Evolutionary conservation across 2,888 invertebrate genomes (phyloP).

Genomic region (Andrena praecox): DNA sequence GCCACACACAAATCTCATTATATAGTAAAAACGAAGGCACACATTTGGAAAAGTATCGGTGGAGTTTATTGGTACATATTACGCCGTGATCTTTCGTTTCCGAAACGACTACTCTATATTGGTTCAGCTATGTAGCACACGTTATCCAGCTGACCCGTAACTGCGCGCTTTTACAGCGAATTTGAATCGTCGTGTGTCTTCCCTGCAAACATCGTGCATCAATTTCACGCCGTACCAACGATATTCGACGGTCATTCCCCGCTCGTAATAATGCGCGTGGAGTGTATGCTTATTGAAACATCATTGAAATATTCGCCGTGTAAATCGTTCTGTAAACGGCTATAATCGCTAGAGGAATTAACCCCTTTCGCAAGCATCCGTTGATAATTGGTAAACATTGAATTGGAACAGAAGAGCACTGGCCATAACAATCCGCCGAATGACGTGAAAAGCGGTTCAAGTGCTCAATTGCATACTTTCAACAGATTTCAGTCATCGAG

Average conservation of each 20-base stretch:
- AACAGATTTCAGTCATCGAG: background rate
- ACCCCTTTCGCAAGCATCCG: constrained; percentile 35
- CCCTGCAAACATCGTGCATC: constrained; percentile 49
- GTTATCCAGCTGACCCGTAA: constrained; percentile 13
- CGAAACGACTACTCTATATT: too few species aligned
- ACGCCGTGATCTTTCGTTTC: too few species aligned
- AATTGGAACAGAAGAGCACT: background rate
- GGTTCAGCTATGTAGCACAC: too few species aligned
- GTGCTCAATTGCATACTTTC: background rate
- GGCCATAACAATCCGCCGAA: background rate
- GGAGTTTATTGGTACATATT: too few species aligned
- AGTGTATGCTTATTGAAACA: constrained; percentile 54
- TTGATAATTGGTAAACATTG: constrained; percentile 30
- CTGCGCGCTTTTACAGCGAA: constrained; percentile 33
- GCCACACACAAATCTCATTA: too few species aligned
- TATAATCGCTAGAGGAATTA: constrained; percentile 43
- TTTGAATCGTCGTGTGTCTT: constrained; percentile 53
- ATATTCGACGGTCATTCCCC: constrained; percentile 45
- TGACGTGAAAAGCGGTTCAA: background rate
- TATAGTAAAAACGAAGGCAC: too few species aligned
- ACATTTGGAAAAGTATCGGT: too few species aligned
- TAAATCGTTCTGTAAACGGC: constrained; percentile 38
- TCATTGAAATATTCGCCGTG: constrained; percentile 52
- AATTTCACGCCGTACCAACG: constrained; percentile 40
- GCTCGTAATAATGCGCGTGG: constrained; percentile 43